Base-by-base conservation (phyloP, 1,140 invertebrate species). In the Pseudomyrmex cubaensis region DNA sequence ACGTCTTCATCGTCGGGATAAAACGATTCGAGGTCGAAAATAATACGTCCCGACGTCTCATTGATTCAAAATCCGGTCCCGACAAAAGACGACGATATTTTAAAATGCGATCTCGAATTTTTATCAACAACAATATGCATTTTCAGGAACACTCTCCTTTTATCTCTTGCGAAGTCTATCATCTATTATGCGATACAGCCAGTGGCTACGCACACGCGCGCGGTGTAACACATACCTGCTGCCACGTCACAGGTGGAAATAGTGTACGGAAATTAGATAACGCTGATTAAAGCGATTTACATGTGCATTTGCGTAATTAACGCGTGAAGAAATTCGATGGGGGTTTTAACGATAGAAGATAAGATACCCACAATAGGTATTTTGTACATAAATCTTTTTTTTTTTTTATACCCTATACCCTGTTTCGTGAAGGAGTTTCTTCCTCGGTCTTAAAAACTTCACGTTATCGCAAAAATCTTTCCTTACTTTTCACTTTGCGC, bases 241-340 rank as follows among this genome's bases (percentile, higher is more conserved):
- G 48, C 59, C 13, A 35, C 17, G 10, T 25, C 54, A 25, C 61
- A 46, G 17, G 57, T 67, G 44, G 20, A 77, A 48, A n/a, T 25
- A 67, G 13, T 48, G 22, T 66, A 22, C 75, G 75, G 62, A 77
- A 77, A 77, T 77, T 77, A 67, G 62, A 15, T 77, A 77, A 77
- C 35, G 35, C 35, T 46, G 15, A 77, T 57, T 66, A 44, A 54
- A 9, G 52, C 57, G 46, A 77, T 77, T 35, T 12, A 12, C 13
- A 20, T 20, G 63, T 67, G 56, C 56, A 67, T 66, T 67, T 56
- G 15, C 75, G 75, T 57, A 46, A 67, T 35, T 50, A 35, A 46
- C 50, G 17, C 13, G 20, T 20, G 15, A 57, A 22, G 13, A 8
- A 15, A 13, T 25, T 61, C 10, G 10, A 22, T 20, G 20, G 2